Evolutionary conservation across 1,140 invertebrate genomes (phyloP), one percentile per base, ranked within the genome.

Genomic region (Copidosoma floridanum): DNA sequence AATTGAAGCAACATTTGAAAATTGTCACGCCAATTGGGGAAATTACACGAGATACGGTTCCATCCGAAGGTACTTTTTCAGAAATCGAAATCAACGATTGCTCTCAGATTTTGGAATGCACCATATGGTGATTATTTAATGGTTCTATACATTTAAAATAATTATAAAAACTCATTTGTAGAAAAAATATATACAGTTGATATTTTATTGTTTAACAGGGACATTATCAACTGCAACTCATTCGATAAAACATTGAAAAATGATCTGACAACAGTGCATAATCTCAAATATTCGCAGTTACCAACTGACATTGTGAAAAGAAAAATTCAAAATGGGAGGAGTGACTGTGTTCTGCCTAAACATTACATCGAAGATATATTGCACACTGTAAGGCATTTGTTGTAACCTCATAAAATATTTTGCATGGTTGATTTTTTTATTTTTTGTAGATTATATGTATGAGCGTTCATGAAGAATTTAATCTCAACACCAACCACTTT

Each of bases 391-490:
- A n/a, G n/a, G n/a, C n/a, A n/a, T n/a, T n/a, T 48, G 51, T 64
- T 24, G 73, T 74, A 61, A 61, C 27, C 32, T 26, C 12, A 40
- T 27, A 14, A 20, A 50, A 32, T 29, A 2, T 18, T 18, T 23
- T 35, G 20, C 7, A 7, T 53, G 1, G 14, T 26, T 44, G 0
- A n/a, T 27, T 48, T 32, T 20, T 24, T 50, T 35, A 11, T 35
- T 20, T 54, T 55, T 67, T 57, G 48, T 35, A 74, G 74, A 73
- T 74, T 64, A 65, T 70, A 64, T 68, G 68, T 46, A 38, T 57
- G 37, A 69, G 69, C 50, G 43, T 72, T 47, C 73, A 74, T 11
- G 67, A 74, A 51, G 71, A 75, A 61, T 73, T 71, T 24, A 57
- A 53, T n/a, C 60, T 74, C 21, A 53, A 68, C 12, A 63, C 41